Base-by-base conservation (phyloP, 2,888 invertebrate genomes). In the Calameuta filiformis region DNA sequence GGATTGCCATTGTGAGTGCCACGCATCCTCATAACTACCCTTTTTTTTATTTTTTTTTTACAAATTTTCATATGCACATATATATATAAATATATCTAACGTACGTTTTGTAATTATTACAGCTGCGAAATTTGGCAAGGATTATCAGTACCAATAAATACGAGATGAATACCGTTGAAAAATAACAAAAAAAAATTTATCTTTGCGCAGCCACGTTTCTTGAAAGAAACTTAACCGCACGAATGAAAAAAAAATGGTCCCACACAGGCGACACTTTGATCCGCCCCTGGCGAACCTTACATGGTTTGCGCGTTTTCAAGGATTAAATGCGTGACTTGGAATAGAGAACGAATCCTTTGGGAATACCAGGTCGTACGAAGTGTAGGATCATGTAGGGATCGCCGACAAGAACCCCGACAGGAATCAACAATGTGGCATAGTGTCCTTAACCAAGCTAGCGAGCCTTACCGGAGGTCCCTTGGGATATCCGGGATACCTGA, bases 261-360 rank as follows among this genome's bases (percentile, higher is more conserved):
- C 23, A 56, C 23, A 23, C 56, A 23, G 56, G 56, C 56, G 23
- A 56, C 23, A 23, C 23, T 56, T 56, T 56, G 56, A 56, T 56
- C 56, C 56, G 56, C 23, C 56, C 15, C 56, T 56, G 56, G 56
- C 56, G 56, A 56, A 56, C 56, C 9, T 56, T 23, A 56, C 56
- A 56, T 56, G 56, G 56, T 56, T 56, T 1, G 23, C 56, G 83
- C 84, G 86, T 86, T 88, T 86, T 79, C 83, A 82, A 85, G 85
- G 86, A 87, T 88, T 85, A 84, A 88, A 88, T 85, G 85, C 87
- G 89, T 89, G 89, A 89, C 89, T 87, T 82, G 84, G 86, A 89
- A 88, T 87, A 88, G 34, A 31, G 71, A 11, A 33, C 87, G 87
- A 88, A 89, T 88, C 89, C 89, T 86, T 76, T 79, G 89, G 89